These are phyloP conservation scores for Dione vanillae DNA, from an alignment of 2,888 invertebrate genomes.

Conservation along the genomic window DNA sequence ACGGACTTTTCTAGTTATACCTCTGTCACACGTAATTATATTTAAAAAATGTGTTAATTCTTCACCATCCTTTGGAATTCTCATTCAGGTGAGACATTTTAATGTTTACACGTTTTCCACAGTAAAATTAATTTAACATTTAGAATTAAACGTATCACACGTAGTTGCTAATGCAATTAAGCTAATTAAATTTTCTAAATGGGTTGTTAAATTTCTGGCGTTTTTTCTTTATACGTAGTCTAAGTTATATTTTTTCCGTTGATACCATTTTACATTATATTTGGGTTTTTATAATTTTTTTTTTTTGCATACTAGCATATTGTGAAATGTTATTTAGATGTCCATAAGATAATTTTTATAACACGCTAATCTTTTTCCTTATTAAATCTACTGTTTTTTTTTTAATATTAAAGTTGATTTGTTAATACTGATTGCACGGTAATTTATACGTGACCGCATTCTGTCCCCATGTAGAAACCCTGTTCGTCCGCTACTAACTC, in stretches of 20 bases:
- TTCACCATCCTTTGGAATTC: constrained; percentile 41
- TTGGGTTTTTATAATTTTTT: neutral
- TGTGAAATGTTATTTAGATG: neutral
- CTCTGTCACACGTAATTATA: constrained; percentile 30
- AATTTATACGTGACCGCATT: constrained; percentile 51
- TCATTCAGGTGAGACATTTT: constrained; percentile 44
- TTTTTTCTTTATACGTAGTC: neutral
- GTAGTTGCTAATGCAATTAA: constrained; percentile 37
- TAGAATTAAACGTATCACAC: constrained; percentile 1
- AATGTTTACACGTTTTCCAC: constrained; percentile 11
- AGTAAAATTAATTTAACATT: neutral
- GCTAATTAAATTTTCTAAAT: constrained; percentile 40
- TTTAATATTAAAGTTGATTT: neutral
- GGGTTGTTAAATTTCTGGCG: neutral
- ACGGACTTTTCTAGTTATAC: constrained; percentile 58
- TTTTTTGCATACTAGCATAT: neutral
- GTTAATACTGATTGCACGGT: neutral
- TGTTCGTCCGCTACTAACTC: constrained; percentile 56
- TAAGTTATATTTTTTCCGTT: neutral
- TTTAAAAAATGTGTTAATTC: constrained; percentile 48
- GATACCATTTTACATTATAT: neutral
- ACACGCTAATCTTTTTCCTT: neutral
- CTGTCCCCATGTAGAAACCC: constrained; percentile 50
- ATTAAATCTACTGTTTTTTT: neutral
- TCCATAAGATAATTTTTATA: too few relatives aligned